Percentiles rank a stretch among this genome's conserved stretches.
Evolutionary conservation across 2,797 vertebrate species (phyloP).

Genomic region (Esox masquinongy): DNA sequence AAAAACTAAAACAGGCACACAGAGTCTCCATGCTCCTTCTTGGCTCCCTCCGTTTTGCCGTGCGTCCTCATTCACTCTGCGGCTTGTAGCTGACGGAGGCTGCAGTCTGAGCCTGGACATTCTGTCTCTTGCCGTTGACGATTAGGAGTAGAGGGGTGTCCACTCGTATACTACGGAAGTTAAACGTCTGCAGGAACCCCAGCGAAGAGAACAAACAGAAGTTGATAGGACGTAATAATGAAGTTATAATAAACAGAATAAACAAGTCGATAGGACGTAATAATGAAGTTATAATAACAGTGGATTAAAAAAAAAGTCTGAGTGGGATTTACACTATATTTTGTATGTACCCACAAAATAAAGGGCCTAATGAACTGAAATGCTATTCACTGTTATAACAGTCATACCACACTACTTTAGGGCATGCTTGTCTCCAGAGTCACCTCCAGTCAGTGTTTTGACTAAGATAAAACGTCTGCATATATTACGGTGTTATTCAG

Average conservation of each 20-base stretch:
- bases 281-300: too few species aligned
- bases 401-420: not conserved
- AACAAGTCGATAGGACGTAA: not conserved
- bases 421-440: too few species aligned
- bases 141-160: constrained; percentile 86
- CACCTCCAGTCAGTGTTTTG: too few species aligned
- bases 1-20: constrained; percentile 41
- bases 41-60: constrained; percentile 8
- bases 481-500: too few species aligned
- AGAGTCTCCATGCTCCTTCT: constrained; percentile 28
- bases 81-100: constrained; percentile 82
- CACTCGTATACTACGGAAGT: constrained; percentile 87
- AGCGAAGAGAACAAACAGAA: constrained; percentile 1
- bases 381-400: not conserved
- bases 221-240: not conserved
- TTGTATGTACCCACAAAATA: not conserved
- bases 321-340: not conserved
- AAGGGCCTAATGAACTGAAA: too few species aligned
- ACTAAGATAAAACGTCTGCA: too few species aligned
- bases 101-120: constrained; percentile 80
- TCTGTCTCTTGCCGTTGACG: constrained; percentile 88
- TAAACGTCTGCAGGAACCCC: constrained; percentile 71
- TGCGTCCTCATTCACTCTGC: constrained; percentile 77
- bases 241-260: too few species aligned
- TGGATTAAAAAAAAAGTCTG: too few species aligned